A percentile compares a stretch with the other conserved stretches of the same genome.
Conservation (phyloP, 30 jellyfish, hydroid and myxozoan genomes). For the Cassiopea xamachana region DNA sequence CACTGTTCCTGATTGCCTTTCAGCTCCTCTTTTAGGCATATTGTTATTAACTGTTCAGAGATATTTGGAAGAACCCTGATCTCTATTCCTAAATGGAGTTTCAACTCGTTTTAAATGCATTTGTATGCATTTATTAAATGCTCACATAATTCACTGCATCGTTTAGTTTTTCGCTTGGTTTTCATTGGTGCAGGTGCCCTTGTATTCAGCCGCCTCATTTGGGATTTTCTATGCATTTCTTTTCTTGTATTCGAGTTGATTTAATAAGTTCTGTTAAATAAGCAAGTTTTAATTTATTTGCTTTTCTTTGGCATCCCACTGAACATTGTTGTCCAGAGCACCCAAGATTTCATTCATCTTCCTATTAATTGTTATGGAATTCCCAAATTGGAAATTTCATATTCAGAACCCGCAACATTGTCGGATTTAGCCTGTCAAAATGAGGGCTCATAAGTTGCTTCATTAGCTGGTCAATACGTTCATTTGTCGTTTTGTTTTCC, state of each 20-base stretch:
- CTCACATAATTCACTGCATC: no score
- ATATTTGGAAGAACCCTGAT: no score
- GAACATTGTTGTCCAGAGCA: not conserved
- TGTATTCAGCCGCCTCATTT: not conserved
- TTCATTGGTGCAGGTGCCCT: not conserved
- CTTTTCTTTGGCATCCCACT: not conserved
- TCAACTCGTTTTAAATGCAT: no score
- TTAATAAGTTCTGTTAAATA: not conserved
- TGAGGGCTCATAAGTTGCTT: not conserved
- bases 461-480: not conserved
- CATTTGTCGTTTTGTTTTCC: not conserved
- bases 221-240: not conserved
- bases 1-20: no score
- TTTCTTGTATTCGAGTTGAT: not conserved
- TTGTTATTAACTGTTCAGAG: no score
- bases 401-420: slow-evolving; percentile 9
- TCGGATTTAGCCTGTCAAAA: not conserved
- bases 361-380: slow-evolving; percentile 1
- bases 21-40: no score
- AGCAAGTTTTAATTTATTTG: not conserved
- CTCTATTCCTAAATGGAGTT: no score
- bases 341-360: not conserved
- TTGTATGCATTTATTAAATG: no score
- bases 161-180: not conserved
- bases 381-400: not conserved